These are phyloP conservation scores for Botrylloides violaceus DNA, from an alignment of 23 tunicate genomes.

Conservation along the genomic window DNA sequence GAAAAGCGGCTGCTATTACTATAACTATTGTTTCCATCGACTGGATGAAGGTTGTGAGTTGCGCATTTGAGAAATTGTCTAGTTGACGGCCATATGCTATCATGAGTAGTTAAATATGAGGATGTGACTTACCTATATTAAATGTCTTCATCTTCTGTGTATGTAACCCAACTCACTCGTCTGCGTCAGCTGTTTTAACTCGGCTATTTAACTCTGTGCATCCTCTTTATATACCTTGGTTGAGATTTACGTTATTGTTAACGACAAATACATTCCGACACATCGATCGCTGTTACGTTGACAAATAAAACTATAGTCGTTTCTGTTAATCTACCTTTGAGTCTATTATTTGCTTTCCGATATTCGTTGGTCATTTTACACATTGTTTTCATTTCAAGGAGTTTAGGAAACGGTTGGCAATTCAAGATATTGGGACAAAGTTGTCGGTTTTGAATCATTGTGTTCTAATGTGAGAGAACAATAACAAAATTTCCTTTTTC, in stretches of 20 bases:
- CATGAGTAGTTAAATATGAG: too few relatives aligned
- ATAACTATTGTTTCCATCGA: too few relatives aligned
- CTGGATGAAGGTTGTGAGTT: too few relatives aligned
- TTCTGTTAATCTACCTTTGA: not conserved
- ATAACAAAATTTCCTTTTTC: not conserved
- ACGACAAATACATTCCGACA: not conserved
- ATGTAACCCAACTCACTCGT: not conserved
- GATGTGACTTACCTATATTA: too few relatives aligned
- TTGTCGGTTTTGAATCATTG: not conserved
- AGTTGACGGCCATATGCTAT: too few relatives aligned
- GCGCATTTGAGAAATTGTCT: too few relatives aligned
- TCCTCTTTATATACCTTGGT: not conserved
- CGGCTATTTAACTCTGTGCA: not conserved
- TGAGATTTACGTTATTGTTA: not conserved
- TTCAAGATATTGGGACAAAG: not conserved
- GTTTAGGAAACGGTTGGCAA: not conserved
- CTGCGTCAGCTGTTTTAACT: not conserved
- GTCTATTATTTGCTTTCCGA: not conserved
- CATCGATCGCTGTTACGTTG: constrained; percentile 1
- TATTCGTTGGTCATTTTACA: not conserved
- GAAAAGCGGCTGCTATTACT: too few relatives aligned
- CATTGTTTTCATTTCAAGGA: not conserved
- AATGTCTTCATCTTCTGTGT: too few relatives aligned
- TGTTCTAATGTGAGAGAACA: not conserved
- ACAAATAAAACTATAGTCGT: not conserved